phyloP scores from a whole-genome alignment of 2,113 vertebrate species.

The zebrafish (Danio rerio) region GRCz12tu NC_133191.1:46106001-46106500 shows the following conservation, averaged over 20 bases:
- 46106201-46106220: neutral
- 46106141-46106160: neutral
- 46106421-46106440: neutral
- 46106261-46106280: neutral
- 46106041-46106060: neutral
- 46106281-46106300: neutral
- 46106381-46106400: neutral
- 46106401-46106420: neutral
- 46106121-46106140: neutral
- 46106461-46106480: neutral
- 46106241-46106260: neutral
- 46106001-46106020: neutral
- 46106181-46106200: neutral
- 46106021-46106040: neutral
- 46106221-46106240: neutral
- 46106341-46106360: too few relatives aligned
- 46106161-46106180: neutral
- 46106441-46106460: neutral
- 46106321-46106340: neutral
- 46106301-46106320: neutral
- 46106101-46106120: neutral
- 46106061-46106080: neutral
- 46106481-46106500: too few relatives aligned
- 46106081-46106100: neutral
- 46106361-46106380: too few relatives aligned